Evolutionary conservation across 2,888 invertebrate species (phyloP).

Genomic region (Chrysomela aeneicollis): DNA sequence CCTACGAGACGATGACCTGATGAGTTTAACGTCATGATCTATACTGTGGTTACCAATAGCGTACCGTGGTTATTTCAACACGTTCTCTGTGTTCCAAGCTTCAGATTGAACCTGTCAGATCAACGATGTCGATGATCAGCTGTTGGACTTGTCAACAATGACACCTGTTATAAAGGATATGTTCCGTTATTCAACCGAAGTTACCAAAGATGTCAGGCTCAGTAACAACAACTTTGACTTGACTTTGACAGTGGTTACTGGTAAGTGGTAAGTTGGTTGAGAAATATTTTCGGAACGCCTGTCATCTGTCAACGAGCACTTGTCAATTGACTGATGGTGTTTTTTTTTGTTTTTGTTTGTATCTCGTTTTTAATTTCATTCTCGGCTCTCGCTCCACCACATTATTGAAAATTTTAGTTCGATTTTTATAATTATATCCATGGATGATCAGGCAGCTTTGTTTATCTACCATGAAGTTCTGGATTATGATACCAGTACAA

Average conservation of each 20-base stretch:
- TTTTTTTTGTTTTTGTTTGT: too few relatives aligned
- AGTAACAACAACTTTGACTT: background rate
- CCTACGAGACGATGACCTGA: too few relatives aligned
- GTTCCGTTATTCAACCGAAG: conserved; percentile 3
- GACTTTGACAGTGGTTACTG: conserved; percentile 6
- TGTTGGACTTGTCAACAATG: too few relatives aligned
- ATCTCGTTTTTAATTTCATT: too few relatives aligned
- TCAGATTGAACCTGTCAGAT: too few relatives aligned
- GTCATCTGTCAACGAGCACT: background rate
- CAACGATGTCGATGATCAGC: too few relatives aligned
- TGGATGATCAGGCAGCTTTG: background rate
- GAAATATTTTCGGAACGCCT: background rate
- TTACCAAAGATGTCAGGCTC: background rate
- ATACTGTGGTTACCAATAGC: too few relatives aligned
- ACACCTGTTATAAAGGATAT: background rate
- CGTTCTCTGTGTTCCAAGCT: too few relatives aligned
- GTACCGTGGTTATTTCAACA: too few relatives aligned
- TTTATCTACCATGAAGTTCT: conserved; percentile 16
- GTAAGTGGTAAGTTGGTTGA: background rate
- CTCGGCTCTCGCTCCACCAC: too few relatives aligned
- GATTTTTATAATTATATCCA: background rate
- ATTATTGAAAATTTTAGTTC: too few relatives aligned
- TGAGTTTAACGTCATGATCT: too few relatives aligned
- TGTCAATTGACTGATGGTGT: background rate
- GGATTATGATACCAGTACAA: conserved; percentile 18